Evolutionary conservation across 2,888 invertebrate species (phyloP), one percentile per base, ranked within the genome.

Genomic region (Nemotelus nigrinus): DNA sequence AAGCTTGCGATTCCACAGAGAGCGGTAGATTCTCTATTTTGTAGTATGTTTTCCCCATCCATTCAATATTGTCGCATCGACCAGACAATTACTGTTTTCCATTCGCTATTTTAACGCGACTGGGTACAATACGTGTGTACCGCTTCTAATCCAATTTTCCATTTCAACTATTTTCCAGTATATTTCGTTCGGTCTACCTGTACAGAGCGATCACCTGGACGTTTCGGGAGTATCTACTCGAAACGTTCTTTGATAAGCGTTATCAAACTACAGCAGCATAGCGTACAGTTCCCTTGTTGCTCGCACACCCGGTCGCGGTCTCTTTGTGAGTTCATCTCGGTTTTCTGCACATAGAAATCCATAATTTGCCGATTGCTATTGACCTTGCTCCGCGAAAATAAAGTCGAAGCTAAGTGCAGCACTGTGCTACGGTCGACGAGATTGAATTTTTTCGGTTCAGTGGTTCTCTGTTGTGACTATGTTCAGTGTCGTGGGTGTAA

Each of bases 111-210:
- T 8, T 57, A 25, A 10, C 25, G 3, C 57, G 25, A 25, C 25
- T 1, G 1, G 25, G 25, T 25, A 25, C 25, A 25, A 25, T 25
- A 25, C 25, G 25, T 50, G 39, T 5, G 43, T 39, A 8, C 25
- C 65, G 5, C 44, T 50, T 55, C 70, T 70, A 70, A 70, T 70
- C 55, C 10, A 55, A 70, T 70, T 53, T 70, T 55, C 39, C 55
- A 43, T 41, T 25, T 25, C 25, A 25, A 25, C 25, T 25, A 25
- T 25, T 25, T 25, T 53, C 55, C 47, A 70, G 70, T 70, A 2
- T 8, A 44, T 43, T 43, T 39, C 43, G 70, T 50, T 70, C 70
- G 25, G 55, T 55, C 41, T 53, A 25, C 3, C 25, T 57, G 4
- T n/a, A 4, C 25, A 8, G 39, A n/a, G 58, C 41, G 8, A 8